phyloP scores from a whole-genome alignment of 2,797 vertebrate species.

The Carduelis carduelis region DNA sequence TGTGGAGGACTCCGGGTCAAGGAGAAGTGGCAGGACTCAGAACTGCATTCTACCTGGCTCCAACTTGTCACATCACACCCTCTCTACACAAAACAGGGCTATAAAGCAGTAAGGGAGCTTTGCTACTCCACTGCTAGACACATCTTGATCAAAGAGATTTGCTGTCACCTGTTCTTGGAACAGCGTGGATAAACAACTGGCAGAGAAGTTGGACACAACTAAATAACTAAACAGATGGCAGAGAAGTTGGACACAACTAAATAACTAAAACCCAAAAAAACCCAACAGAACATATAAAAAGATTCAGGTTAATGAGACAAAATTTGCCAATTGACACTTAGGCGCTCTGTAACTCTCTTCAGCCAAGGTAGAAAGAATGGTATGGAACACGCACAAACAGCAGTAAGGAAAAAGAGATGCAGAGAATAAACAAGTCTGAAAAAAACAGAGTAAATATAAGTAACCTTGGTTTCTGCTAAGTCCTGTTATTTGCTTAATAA shows the following conservation, averaged over 20 bases:
- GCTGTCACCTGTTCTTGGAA: background rate
- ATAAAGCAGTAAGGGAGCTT: background rate
- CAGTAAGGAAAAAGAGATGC: background rate
- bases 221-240: background rate
- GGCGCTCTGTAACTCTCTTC: background rate
- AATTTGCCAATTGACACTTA: background rate
- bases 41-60: background rate
- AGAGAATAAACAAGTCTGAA: background rate
- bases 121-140: background rate
- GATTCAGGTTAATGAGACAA: background rate
- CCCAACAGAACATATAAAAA: background rate
- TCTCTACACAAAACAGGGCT: background rate
- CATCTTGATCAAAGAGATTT: background rate
- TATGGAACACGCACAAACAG: background rate
- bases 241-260: background rate
- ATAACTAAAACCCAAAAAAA: background rate
- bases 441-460: background rate
- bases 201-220: background rate
- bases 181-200: background rate
- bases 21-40: background rate
- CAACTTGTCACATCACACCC: background rate
- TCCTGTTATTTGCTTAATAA: background rate
- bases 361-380: background rate
- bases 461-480: background rate
- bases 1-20: background rate